Evolutionary conservation across 2,797 vertebrate species (phyloP), one percentile per base, ranked within the genome.

Genomic region (Loris lydekkerianus): DNA sequence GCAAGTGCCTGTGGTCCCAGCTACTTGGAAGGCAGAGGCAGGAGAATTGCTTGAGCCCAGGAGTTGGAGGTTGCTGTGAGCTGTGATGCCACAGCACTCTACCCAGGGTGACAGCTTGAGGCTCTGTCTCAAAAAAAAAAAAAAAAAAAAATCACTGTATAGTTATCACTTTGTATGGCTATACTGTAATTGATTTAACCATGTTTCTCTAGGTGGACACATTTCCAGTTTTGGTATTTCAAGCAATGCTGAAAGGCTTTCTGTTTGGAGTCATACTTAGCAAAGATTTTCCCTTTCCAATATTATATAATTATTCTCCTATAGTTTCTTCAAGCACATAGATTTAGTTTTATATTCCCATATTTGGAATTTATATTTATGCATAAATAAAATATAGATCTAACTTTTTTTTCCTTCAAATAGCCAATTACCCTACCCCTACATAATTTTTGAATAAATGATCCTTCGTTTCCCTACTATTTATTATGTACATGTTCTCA

Each of bases 241-340:
- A 80, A 92, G 40, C 72, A 75, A 25, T 82, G 34, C 27, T 85
- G 10, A 46, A 93, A 89, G 58, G 11, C 58, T 92, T 94, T 81
- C n/a, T 67, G 34, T 72, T 96, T 83, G 80, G 40, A 73, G 78
- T 78, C 58, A 92, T 27, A 4, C 60, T 76, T 91, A 63, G 34
- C 21, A 88, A 93, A 96, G 43, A 91, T 86, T 60, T 89, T 23
- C 31, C 27, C 58, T 91, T 86, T 97, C 60, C 40, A 94, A 89
- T 27, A 73, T 86, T 86, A 70, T 63, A 34, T 78, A 93, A 69
- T 20, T 83, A 40, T 85, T 93, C 43, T 91, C 56, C 53, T 82
- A 23, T 49, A 91, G 27, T 77, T 80, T 81, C 58, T 87, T 80
- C 31, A 8, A 53, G 78, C 14, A 46, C 85, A 49, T 53, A 96